Evolutionary conservation across 2,797 vertebrate species (phyloP).

Genomic region (Coluber constrictor): DNA sequence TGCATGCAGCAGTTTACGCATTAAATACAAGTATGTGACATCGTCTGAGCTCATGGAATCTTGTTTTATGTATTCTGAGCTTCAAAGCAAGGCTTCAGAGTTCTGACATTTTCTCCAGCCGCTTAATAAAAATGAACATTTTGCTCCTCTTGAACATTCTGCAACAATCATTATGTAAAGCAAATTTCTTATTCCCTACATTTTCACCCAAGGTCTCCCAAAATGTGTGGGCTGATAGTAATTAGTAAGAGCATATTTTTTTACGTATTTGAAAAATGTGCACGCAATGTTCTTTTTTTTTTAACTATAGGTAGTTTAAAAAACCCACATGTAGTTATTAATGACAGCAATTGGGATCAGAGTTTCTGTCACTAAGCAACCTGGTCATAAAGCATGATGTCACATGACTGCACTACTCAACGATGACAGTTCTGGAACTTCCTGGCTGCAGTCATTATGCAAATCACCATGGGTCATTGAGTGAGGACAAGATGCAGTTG

Average conservation of each 20-base stretch:
- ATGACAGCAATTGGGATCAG: not conserved
- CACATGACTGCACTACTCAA: not conserved
- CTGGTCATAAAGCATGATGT: not conserved
- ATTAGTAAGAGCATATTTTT: not conserved
- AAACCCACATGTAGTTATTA: not conserved
- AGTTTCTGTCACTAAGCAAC: not conserved
- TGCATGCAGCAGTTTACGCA: not conserved
- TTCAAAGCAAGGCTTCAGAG: not conserved
- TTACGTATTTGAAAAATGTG: not conserved
- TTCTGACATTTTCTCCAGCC: not conserved
- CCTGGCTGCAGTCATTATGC: not conserved
- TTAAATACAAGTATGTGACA: not conserved
- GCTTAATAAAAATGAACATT: not conserved
- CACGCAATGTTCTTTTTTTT: not conserved
- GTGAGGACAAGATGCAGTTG: not conserved
- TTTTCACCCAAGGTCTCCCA: not conserved
- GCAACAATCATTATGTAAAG: not conserved
- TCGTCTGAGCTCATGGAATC: not conserved
- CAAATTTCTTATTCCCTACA: not conserved
- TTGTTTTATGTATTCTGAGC: not conserved
- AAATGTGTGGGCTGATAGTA: not conserved
- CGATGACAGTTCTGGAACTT: not conserved
- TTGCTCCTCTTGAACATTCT: not conserved
- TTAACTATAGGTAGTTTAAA: not conserved
- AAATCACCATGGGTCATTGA: not conserved